phyloP scores from a whole-genome alignment of 2,888 invertebrate species.

The Perdita meconis region DNA sequence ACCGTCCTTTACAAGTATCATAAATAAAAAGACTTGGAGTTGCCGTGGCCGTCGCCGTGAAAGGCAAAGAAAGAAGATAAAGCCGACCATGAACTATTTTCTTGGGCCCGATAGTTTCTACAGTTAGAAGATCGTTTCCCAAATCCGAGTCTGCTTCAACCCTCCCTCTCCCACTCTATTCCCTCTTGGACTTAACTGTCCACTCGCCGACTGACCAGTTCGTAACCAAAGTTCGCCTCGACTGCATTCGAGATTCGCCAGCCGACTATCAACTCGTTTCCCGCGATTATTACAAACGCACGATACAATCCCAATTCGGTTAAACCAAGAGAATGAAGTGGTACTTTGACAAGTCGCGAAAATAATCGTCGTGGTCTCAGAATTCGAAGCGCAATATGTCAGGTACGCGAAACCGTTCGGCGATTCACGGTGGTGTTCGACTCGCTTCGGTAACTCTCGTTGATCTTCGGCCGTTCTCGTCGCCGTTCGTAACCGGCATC shows the following conservation, averaged over 20 bases:
- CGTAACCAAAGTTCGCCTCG: constrained; percentile 61
- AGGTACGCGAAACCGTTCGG: constrained; percentile 52
- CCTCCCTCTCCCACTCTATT: constrained; percentile 62
- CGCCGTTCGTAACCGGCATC: constrained; percentile 62
- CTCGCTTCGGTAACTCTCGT: constrained; percentile 56
- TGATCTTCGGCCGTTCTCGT: constrained; percentile 43
- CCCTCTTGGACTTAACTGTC: constrained; percentile 56
- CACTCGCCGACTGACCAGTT: constrained; percentile 62
- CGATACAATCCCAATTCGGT: background rate
- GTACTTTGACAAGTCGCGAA: background rate
- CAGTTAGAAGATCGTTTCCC: constrained; percentile 18
- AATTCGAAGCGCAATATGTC: constrained; percentile 63
- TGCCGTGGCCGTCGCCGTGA: too few relatives aligned
- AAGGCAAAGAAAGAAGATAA: too few relatives aligned
- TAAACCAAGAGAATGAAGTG: background rate
- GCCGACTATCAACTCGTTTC: background rate
- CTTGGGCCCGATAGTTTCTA: too few relatives aligned
- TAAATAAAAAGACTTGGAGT: too few relatives aligned
- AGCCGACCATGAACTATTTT: too few relatives aligned
- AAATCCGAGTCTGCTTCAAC: constrained; percentile 66
- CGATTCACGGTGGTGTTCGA: constrained; percentile 41
- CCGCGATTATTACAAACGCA: background rate
- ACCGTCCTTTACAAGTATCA: too few relatives aligned
- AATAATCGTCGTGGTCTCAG: constrained; percentile 14
- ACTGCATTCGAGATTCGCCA: constrained; percentile 23